phyloP scores from a whole-genome alignment of 37 sponge, comb jelly and placozoan species.

The Haliclona indistincta region DNA sequence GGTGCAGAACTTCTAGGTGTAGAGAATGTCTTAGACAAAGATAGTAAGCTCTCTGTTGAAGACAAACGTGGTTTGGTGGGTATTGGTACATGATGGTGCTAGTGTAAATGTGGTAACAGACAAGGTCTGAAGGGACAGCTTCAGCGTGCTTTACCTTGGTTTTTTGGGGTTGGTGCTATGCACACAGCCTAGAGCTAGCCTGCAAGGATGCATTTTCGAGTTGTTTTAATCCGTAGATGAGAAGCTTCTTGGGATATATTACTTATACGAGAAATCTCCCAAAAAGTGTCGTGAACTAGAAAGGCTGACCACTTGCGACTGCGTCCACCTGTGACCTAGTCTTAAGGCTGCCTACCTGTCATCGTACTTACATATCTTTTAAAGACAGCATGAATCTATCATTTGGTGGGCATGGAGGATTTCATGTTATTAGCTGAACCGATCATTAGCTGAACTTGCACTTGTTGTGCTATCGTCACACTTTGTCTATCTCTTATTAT shows the following conservation, averaged over 20 bases:
- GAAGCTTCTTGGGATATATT: slow-evolving; percentile 54
- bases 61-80: slow-evolving; percentile 41
- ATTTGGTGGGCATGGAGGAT: no score
- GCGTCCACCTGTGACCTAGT: no score
- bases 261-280: slow-evolving; percentile 52
- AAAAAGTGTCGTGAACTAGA: slow-evolving; percentile 52
- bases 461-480: no score
- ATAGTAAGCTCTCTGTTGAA: slow-evolving; percentile 4
- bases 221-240: slow-evolving; percentile 45
- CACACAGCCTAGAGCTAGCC: slow-evolving; percentile 57
- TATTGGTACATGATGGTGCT: slow-evolving; percentile 70
- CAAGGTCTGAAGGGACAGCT: slow-evolving; percentile 57
- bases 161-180: slow-evolving; percentile 62
- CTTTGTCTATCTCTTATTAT: no score
- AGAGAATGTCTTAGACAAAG: slow-evolving; percentile 20
- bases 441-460: no score
- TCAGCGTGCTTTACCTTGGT: slow-evolving; percentile 51
- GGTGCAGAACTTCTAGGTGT: slow-evolving; percentile 43
- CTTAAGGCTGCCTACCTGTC: no score
- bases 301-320: no score
- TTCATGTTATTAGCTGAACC: no score
- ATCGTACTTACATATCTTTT: no score
- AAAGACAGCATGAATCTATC: no score
- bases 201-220: slow-evolving; percentile 53
- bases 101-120: slow-evolving; percentile 46